Evolutionary conservation across 2,113 vertebrate species (phyloP), one percentile per base, ranked within the genome.

Genomic region (Papio anubis): DNA sequence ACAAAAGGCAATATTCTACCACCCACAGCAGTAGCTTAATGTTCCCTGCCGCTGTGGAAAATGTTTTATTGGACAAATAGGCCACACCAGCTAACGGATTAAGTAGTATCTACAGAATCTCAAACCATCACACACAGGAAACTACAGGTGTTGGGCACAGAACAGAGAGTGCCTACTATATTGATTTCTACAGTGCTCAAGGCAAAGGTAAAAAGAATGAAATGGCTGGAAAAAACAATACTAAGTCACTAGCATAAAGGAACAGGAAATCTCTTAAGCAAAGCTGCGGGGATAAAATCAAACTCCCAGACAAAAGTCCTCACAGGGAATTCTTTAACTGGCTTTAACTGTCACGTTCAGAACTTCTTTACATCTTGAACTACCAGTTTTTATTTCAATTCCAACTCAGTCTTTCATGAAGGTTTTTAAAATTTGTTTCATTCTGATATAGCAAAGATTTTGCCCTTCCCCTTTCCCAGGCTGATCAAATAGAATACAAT

Each of bases 101-200:
- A 96, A 90, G 88, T 72, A 95, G 59, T 70, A 91, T 85, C 88
- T 88, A 52, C 61, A 88, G 93, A 91, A 90, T 96, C 84, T 70
- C 43, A 38, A 75, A 81, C 45, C 72, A 88, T 90, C 90, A 59
- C 73, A 96, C 52, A 85, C 52, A 81, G 88, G 66, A 95, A 96
- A 96, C 80, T 92, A 90, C 81, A 96, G 92, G 84, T 97, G 76
- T 64, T 97, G 81, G 82, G 92, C 35, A 89, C 35, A 75, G 81
- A 97, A 75, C 80, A 92, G 59, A 93, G 35, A 96, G 43, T 86
- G 72, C 57, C 84, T 35, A 57, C 48, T 94, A 2, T 95, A 98
- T 95, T 94, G 95, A 98, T 97, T 97, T 98, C 86, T 72, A 94
- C 73, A 88, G 73, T 80, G 88, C 92, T 95, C 25, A 83, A 92